A percentile compares a stretch with the other conserved stretches of the same genome.
phyloP scores from a whole-genome alignment of 1,140 invertebrate genomes.

The Pentalonia nigronervosa region DNA sequence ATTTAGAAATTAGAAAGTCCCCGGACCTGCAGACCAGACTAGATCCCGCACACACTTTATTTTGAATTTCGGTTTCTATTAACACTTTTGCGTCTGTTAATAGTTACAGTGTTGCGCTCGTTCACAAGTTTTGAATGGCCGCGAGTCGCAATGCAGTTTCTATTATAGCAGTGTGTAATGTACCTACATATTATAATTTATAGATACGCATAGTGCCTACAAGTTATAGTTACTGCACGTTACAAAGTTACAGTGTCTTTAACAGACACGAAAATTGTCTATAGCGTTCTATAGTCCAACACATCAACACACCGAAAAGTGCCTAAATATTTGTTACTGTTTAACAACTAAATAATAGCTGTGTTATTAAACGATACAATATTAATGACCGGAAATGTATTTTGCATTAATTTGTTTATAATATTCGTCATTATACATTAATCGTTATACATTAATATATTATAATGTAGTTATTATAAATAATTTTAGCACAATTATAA shows the following conservation, averaged over 20 bases:
- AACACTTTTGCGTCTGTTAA: neutral
- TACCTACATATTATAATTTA: neutral
- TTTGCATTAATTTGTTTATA: neutral
- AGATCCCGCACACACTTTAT: neutral
- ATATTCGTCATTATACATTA: neutral
- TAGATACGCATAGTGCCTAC: neutral
- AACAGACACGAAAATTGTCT: neutral
- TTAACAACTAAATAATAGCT: neutral
- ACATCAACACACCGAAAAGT: neutral
- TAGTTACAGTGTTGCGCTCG: neutral
- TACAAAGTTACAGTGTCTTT: neutral
- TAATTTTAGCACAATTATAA: neutral
- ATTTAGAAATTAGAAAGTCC: neutral
- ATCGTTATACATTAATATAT: neutral
- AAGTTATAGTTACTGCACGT: neutral
- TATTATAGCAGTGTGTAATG: neutral
- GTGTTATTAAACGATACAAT: neutral
- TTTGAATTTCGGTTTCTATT: neutral
- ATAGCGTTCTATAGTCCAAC: neutral
- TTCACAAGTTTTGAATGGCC: neutral
- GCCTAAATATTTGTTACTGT: neutral
- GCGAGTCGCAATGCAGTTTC: neutral
- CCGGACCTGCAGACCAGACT: neutral
- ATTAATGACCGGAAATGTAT: neutral
- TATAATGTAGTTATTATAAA: no score